Conservation (phyloP, 2,113 vertebrate species). For the Zapus hudsonius region DNA sequence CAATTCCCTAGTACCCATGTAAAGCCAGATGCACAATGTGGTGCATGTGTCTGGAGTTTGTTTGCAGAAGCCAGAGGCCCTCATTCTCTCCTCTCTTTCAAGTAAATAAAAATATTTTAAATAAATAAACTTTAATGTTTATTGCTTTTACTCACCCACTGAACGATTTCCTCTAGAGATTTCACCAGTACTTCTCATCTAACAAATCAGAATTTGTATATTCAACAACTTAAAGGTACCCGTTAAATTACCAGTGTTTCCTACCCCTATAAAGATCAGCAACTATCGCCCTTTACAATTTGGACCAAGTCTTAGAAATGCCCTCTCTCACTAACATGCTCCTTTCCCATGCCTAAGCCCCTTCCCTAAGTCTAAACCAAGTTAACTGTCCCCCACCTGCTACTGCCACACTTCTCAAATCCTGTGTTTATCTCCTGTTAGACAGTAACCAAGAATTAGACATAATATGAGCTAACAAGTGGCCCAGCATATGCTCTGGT, state of each 20-base stretch:
- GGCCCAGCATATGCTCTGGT: neutral
- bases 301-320: slow-evolving; percentile 15
- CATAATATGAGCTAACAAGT: slow-evolving; percentile 30
- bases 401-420: slow-evolving; percentile 8
- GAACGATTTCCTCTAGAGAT: slow-evolving; percentile 17
- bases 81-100: too few species aligned
- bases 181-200: slow-evolving; percentile 36
- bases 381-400: slow-evolving; percentile 65
- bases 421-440: slow-evolving; percentile 53
- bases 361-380: slow-evolving; percentile 44
- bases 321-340: neutral
- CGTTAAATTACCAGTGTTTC: slow-evolving; percentile 25
- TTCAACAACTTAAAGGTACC: slow-evolving; percentile 30
- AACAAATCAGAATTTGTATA: slow-evolving; percentile 53
- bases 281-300: too few species aligned
- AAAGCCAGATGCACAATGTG: too few species aligned
- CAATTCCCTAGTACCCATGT: too few species aligned
- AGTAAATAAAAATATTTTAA: too few species aligned
- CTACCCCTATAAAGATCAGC: neutral
- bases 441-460: too few species aligned
- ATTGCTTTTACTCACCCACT: neutral
- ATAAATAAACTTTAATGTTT: too few species aligned
- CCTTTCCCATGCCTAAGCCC: slow-evolving; percentile 20
- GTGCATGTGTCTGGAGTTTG: too few species aligned
- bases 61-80: too few species aligned